Conservation (phyloP, 2,888 invertebrate genomes). For the Itoplectis maculator region DNA sequence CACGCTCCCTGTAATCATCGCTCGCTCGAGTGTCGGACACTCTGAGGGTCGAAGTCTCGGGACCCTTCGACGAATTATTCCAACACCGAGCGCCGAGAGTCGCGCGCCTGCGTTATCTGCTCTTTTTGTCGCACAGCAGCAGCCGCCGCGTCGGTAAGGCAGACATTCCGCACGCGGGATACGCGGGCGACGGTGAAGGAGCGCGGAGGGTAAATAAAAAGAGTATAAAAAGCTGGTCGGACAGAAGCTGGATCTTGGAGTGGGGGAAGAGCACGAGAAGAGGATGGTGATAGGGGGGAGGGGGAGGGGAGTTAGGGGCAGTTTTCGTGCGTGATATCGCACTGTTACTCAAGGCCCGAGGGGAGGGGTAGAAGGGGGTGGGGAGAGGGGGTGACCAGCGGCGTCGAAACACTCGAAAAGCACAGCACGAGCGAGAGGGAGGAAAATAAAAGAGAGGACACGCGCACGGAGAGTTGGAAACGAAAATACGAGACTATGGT, state of each 20-base stretch:
- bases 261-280: slow-evolving; percentile 10
- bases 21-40: too few relatives aligned
- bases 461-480: slow-evolving; percentile 5
- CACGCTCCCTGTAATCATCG: too few relatives aligned
- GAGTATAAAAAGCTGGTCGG: slow-evolving; percentile 10
- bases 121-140: too few relatives aligned
- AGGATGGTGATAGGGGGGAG: too few relatives aligned
- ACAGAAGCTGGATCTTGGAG: background rate
- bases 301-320: slow-evolving; percentile 36
- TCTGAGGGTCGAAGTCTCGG: too few relatives aligned
- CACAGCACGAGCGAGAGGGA: slow-evolving; percentile 2
- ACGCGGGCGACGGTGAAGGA: background rate
- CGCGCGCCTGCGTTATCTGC: background rate
- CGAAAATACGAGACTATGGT: background rate
- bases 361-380: slow-evolving; percentile 16
- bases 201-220: background rate
- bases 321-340: slow-evolving; percentile 60
- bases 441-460: background rate
- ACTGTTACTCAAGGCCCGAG: slow-evolving; percentile 14
- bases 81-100: background rate
- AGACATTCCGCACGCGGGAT: background rate
- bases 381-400: slow-evolving; percentile 30
- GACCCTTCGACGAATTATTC: too few relatives aligned
- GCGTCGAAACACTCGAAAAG: slow-evolving; percentile 37
- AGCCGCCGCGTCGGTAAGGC: slow-evolving; percentile 16